These are phyloP conservation scores for Noctuana brunneofusca DNA, from an alignment of 2,888 invertebrate species.

Conservation along the genomic window DNA sequence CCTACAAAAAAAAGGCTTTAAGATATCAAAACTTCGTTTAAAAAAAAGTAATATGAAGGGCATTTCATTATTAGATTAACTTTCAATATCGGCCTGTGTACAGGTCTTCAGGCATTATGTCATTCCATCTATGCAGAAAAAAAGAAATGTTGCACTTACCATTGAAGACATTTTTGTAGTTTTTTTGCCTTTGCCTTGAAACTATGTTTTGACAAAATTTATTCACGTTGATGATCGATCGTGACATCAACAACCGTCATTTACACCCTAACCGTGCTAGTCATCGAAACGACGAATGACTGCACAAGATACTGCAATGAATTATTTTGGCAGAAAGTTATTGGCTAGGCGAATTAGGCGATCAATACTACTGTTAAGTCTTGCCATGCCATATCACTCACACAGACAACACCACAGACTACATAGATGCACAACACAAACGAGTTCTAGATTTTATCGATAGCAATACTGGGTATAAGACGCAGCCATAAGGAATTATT, in stretches of 20 bases:
- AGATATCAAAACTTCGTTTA: neutral
- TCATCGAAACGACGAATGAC: constrained; percentile 46
- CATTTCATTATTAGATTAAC: constrained; percentile 21
- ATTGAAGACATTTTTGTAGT: constrained; percentile 66
- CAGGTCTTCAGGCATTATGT: constrained; percentile 21
- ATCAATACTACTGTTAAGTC: constrained; percentile 59
- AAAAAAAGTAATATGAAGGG: neutral
- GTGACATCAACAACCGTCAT: constrained; percentile 59
- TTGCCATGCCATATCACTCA: constrained; percentile 38
- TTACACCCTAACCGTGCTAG: constrained; percentile 45
- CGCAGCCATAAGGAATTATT: too few species aligned
- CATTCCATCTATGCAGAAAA: constrained; percentile 33
- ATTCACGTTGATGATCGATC: constrained; percentile 69
- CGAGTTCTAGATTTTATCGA: neutral
- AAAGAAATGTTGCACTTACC: constrained; percentile 54
- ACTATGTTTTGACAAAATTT: constrained; percentile 62
- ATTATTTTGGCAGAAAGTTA: constrained; percentile 54
- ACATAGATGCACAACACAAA: too few species aligned
- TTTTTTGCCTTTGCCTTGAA: constrained; percentile 44
- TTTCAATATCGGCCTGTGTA: constrained; percentile 4
- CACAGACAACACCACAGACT: neutral
- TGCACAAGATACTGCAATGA: constrained; percentile 58
- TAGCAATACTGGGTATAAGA: too few species aligned
- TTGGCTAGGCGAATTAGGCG: constrained; percentile 55
- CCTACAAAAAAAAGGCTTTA: neutral